Evolutionary conservation across 2,113 vertebrate species (phyloP).

Genomic region (Aleadryas rufinucha): DNA sequence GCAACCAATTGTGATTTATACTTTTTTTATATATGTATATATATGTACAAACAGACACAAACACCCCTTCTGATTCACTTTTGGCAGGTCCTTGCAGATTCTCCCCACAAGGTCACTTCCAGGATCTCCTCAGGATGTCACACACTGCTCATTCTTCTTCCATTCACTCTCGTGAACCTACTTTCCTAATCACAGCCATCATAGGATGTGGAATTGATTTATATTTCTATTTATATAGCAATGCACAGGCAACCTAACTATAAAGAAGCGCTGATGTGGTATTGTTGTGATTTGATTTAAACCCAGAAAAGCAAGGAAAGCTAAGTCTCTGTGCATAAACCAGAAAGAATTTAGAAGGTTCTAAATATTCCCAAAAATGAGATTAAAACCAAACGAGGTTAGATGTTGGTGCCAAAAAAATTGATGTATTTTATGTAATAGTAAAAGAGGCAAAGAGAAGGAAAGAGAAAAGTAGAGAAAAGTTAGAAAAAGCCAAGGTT

Average conservation of each 20-base stretch:
- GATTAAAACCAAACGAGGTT: too few relatives aligned
- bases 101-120: background rate
- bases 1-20: background rate
- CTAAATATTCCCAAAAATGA: too few relatives aligned
- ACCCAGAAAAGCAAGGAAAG: too few relatives aligned
- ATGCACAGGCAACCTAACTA: background rate
- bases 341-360: too few relatives aligned
- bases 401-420: too few relatives aligned
- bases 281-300: too few relatives aligned
- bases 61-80: background rate
- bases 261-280: background rate
- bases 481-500: too few relatives aligned
- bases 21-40: too few relatives aligned
- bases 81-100: background rate
- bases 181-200: background rate
- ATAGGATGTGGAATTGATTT: background rate
- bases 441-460: too few relatives aligned
- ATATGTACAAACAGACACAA: background rate
- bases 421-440: too few relatives aligned
- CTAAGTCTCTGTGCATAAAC: too few relatives aligned
- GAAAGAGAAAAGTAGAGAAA: too few relatives aligned
- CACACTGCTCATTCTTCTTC: background rate
- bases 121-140: background rate
- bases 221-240: background rate
- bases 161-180: background rate